These are phyloP conservation scores for Thryonomys swinderianus DNA, from an alignment of 2,113 vertebrate genomes.

Conservation along the genomic window DNA sequence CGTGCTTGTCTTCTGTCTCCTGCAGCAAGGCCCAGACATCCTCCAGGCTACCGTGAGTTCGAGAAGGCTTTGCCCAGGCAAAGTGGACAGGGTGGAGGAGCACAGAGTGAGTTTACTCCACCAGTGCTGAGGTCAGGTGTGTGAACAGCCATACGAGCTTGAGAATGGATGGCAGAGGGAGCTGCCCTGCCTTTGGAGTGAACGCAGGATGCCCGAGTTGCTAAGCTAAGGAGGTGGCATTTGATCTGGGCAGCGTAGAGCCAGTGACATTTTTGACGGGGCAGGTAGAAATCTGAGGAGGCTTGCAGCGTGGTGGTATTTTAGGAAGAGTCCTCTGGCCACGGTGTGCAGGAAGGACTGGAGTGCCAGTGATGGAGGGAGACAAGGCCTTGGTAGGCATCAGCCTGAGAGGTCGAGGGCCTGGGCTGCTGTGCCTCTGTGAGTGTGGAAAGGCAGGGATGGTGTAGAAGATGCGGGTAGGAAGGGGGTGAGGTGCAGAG, in stretches of 20 bases:
- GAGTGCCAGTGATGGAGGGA: background rate
- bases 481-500: background rate
- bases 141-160: background rate
- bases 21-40: background rate
- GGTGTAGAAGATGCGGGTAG: background rate
- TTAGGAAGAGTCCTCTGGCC: constrained; percentile 42
- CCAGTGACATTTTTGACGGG: constrained; percentile 66
- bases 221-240: constrained; percentile 67
- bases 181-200: background rate
- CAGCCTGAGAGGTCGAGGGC: background rate
- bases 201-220: background rate
- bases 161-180: background rate
- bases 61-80: background rate
- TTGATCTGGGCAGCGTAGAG: constrained; percentile 64
- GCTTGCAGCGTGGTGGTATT: constrained; percentile 64
- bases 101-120: background rate
- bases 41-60: background rate
- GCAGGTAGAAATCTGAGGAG: constrained; percentile 74
- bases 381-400: background rate
- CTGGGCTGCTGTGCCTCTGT: fast-evolving
- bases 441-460: background rate
- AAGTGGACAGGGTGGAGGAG: background rate
- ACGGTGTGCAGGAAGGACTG: background rate
- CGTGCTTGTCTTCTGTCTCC: background rate
- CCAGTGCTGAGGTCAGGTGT: background rate